Base-by-base conservation (phyloP, 2,888 invertebrate species). In the Melolontha melolontha region DNA sequence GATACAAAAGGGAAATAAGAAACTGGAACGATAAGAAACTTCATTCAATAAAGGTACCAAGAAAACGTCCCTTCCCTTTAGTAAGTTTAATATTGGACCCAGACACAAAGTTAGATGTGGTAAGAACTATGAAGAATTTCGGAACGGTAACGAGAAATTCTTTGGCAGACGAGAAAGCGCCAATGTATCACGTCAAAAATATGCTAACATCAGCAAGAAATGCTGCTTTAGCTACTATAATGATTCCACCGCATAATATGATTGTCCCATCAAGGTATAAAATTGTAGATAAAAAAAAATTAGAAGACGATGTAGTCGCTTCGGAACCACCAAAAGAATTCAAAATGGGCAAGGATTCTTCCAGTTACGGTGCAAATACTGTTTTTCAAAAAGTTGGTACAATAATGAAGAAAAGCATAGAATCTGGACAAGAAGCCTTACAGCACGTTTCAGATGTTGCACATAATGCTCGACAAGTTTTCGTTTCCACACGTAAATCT, bases 111-210 rank as follows among this genome's bases (percentile, higher is more conserved):
- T 59, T 84, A 1, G 81, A 84, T 70, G 73, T 83, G 49, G 75
- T 79, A n/a, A 81, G 81, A 75, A 82, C 83, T 0, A 70, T 82
- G 29, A 81, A 81, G 67, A 83, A 83, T 65, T 71, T 78, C 5
- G 83, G 82, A 4, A 76, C 79, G 0, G 78, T 79, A 4, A 77
- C 80, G 0, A 80, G 76, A 67, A 77, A 79, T 34, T 75, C 79
- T n/a, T 79, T 83, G 55, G 81, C 82, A 68, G 79, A 81, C 62
- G 76, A 81, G 64, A 75, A 76, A 8, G 78, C 81, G 2, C 84
- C 84, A 2, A 72, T 82, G 72, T 80, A 78, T 64, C 83, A 84
- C 64, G 71, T 83, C 12, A 76, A 78, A 55, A 80, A 82, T 64
- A 74, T 81, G 68, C 66, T 82, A 10, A 82, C 82, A 0, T 79